Base-by-base conservation (phyloP, 2,888 invertebrate genomes). In the Pharmacophagus antenor region DNA sequence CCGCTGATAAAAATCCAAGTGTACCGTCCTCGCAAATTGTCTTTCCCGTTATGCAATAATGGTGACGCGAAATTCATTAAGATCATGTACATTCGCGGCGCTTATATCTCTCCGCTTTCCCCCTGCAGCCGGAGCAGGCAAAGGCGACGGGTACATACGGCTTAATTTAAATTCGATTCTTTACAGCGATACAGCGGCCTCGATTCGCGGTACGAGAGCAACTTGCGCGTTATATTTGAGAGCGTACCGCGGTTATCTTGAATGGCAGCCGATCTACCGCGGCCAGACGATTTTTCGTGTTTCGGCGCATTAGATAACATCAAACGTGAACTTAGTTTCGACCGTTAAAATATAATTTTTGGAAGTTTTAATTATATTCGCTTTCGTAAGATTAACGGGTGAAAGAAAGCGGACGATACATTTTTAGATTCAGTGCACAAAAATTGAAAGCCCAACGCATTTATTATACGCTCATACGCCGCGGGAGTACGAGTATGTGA, bases 401-500 rank as follows among this genome's bases (percentile, higher is more conserved):
- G 42, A 58, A 62, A 68, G 72, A 80, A 79, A 61, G 61, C 56
- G 84, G 82, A 82, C 80, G 82, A 70, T 62, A 23, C 58, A 59
- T 65, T 74, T n/a, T 73, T 71, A 62, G 71, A 84, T 80, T 80
- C 85, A 58, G 69, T 66, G 67, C 84, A 76, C 76, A 75, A 67
- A 68, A 67, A 69, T 67, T 63, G 75, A 71, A 73, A 73, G 70
- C 77, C 72, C 62, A 69, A 72, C 68, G 81, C 78, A 83, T 84
- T 74, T 84, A 80, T 83, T 53, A 31, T 47, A 58, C 37, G 58
- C 83, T 82, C 80, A 81, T 73, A 76, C 70, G 65, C 69, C 67
- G 68, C 25, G 46, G 70, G 70, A 70, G 76, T 83, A 76, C 73
- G 70, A 70, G 76, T 83, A 76, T 73, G 86, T 84, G 86, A 86